Percentiles rank a stretch among this genome's conserved stretches.
phyloP scores from a whole-genome alignment of 2,113 vertebrate genomes.

The Polypterus bichir region DNA sequence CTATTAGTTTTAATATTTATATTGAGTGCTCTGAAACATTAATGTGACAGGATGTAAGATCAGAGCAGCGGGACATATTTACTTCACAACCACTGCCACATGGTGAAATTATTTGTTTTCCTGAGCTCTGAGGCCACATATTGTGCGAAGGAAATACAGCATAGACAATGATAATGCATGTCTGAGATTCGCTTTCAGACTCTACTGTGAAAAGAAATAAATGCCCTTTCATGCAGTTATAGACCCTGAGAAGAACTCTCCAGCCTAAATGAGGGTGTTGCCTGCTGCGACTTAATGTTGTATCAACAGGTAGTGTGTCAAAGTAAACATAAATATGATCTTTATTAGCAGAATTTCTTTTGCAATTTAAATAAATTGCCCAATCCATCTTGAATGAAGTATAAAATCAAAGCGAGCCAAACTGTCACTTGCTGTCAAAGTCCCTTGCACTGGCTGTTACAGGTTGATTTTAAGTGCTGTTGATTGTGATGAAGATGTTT shows the following conservation, averaged over 20 bases:
- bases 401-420: too few relatives aligned
- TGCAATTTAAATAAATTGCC: too few relatives aligned
- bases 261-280: neutral
- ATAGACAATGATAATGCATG: constrained; percentile 6
- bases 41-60: constrained; percentile 99
- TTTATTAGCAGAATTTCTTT: too few relatives aligned
- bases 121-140: constrained; percentile 43
- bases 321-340: too few relatives aligned
- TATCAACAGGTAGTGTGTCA: neutral
- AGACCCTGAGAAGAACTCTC: neutral
- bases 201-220: constrained; percentile 23
- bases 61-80: constrained; percentile 85
- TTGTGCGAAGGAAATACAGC: constrained; percentile 23
- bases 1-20: constrained; percentile 99
- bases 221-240: neutral
- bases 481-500: too few relatives aligned
- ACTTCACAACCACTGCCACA: constrained; percentile 70
- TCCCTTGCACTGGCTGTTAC: too few relatives aligned
- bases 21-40: constrained; percentile 99
- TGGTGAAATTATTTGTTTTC: constrained; percentile 81
- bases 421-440: too few relatives aligned
- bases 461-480: too few relatives aligned
- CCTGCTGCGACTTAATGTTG: neutral
- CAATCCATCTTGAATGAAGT: too few relatives aligned
- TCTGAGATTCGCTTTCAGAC: constrained; percentile 30